Evolutionary conservation across 2,797 vertebrate genomes (phyloP).

Genomic region (Enteromius treurensis): DNA sequence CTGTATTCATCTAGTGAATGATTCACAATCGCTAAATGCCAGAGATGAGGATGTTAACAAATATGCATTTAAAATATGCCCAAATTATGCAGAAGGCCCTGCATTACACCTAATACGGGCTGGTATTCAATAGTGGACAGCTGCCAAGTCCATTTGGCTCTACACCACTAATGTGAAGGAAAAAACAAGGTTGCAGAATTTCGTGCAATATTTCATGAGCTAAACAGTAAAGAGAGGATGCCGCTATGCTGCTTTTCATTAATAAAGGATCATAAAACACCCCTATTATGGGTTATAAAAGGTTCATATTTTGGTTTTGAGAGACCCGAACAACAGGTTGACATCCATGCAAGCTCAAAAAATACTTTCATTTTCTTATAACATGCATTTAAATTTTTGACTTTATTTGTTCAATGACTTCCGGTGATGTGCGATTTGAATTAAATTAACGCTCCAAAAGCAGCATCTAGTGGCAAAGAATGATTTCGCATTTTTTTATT

Average conservation of each 20-base stretch:
- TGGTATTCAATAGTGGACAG: constrained; percentile 11
- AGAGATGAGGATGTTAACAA: constrained; percentile 57
- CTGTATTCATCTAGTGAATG: constrained; percentile 28
- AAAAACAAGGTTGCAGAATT: constrained; percentile 11
- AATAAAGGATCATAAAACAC: background rate
- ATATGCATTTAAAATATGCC: constrained; percentile 31
- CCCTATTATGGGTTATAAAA: too few relatives aligned
- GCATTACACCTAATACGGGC: constrained; percentile 21
- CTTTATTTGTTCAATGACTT: too few relatives aligned
- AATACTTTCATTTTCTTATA: too few relatives aligned
- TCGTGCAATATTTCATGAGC: background rate
- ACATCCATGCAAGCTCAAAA: too few relatives aligned
- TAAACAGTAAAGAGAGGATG: background rate
- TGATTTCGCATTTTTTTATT: too few relatives aligned
- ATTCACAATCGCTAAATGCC: constrained; percentile 54
- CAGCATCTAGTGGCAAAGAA: too few relatives aligned
- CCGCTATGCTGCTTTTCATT: background rate
- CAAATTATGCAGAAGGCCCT: constrained; percentile 46
- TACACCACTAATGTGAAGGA: constrained; percentile 1
- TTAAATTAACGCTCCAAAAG: too few relatives aligned
- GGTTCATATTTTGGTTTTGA: too few relatives aligned
- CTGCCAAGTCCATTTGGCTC: constrained; percentile 23
- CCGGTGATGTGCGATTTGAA: too few relatives aligned
- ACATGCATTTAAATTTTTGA: too few relatives aligned
- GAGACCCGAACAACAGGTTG: too few relatives aligned